These are phyloP conservation scores for Andrena hattorfiana DNA, from an alignment of 2,888 invertebrate genomes.

Conservation along the genomic window DNA sequence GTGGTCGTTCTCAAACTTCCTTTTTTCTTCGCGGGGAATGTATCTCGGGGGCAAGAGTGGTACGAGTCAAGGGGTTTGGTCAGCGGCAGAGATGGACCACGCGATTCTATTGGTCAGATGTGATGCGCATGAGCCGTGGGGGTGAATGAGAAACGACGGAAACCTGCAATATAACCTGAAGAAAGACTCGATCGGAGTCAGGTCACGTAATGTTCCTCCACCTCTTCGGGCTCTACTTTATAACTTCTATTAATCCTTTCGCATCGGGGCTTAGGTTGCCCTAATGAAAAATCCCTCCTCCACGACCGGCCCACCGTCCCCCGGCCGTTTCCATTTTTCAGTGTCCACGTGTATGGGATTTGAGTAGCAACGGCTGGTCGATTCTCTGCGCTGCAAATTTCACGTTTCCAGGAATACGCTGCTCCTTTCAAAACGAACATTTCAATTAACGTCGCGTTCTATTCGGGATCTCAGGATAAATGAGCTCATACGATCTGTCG, in stretches of 20 bases:
- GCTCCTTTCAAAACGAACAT: background rate
- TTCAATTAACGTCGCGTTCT: too few species aligned
- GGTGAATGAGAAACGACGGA: constrained; percentile 84
- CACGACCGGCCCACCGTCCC: constrained; percentile 35
- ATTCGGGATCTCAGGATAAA: too few species aligned
- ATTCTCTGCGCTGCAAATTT: constrained; percentile 5
- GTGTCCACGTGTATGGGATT: constrained; percentile 29
- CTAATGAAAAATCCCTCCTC: constrained; percentile 82
- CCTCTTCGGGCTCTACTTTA: constrained; percentile 85
- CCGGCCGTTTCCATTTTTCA: constrained; percentile 51
- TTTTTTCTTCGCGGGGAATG: constrained; percentile 78
- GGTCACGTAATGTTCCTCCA: constrained; percentile 85
- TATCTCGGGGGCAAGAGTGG: constrained; percentile 78
- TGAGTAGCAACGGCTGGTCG: constrained; percentile 11
- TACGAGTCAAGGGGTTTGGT: constrained; percentile 82
- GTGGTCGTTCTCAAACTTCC: constrained; percentile 72
- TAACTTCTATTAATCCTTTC: constrained; percentile 85
- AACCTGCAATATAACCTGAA: constrained; percentile 85
- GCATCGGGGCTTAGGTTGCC: constrained; percentile 76
- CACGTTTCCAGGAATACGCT: background rate
- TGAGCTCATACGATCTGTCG: background rate
- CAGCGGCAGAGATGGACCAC: constrained; percentile 84
- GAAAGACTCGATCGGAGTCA: constrained; percentile 85
- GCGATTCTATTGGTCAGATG: constrained; percentile 85
- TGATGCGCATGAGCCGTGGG: constrained; percentile 83